Percentiles rank a stretch among this genome's conserved stretches.
phyloP scores from a whole-genome alignment of 2,797 vertebrate species.

The Rhabdophis nuchalis region DNA sequence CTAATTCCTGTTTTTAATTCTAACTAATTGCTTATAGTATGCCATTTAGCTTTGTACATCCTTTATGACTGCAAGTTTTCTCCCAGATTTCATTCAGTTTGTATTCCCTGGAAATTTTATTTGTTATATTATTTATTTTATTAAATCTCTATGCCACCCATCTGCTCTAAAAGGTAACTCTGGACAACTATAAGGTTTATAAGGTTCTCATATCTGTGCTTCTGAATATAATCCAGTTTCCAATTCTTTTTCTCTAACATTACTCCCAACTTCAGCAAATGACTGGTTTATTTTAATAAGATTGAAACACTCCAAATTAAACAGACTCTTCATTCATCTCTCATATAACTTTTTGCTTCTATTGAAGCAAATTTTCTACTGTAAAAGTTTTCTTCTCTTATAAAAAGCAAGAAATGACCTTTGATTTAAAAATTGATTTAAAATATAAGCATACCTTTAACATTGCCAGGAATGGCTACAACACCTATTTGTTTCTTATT shows the following conservation, averaged over 20 bases:
- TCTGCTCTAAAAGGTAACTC: neutral
- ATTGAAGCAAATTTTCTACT: neutral
- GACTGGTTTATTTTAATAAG: neutral
- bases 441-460: neutral
- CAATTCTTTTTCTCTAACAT: neutral
- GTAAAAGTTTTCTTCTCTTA: neutral
- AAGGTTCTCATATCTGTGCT: neutral
- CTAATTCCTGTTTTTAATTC: neutral
- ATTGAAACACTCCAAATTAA: neutral
- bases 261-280: neutral
- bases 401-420: neutral
- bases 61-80: neutral
- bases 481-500: neutral
- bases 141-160: neutral
- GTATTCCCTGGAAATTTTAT: neutral
- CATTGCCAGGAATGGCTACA: neutral
- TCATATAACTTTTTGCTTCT: neutral
- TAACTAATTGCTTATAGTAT: neutral
- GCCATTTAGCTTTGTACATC: neutral
- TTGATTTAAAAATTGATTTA: neutral
- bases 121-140: neutral
- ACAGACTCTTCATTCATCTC: neutral
- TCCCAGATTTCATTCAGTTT: neutral
- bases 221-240: neutral
- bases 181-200: neutral